These are phyloP conservation scores for Aurelia aurita complex sp. Pacific DNA, from an alignment of 30 jellyfish, hydroid and myxozoan genomes.

Conservation along the genomic window DNA sequence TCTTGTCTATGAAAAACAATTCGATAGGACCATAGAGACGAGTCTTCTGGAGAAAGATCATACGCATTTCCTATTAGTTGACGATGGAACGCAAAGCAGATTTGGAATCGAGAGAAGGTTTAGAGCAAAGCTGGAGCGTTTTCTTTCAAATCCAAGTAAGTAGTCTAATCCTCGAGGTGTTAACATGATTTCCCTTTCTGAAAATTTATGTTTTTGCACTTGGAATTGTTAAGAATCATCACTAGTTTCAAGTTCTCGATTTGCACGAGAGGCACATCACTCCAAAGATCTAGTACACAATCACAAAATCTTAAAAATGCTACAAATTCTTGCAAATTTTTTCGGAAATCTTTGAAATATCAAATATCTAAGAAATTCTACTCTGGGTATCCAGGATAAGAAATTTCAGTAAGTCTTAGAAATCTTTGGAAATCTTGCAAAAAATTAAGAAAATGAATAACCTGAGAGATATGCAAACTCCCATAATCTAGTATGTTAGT, in stretches of 20 bases:
- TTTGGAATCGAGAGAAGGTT: slow-evolving; percentile 40
- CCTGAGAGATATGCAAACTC: too few relatives aligned
- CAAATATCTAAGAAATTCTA: too few relatives aligned
- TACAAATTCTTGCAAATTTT: too few relatives aligned
- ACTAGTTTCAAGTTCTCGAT: too few relatives aligned
- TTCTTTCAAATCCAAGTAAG: slow-evolving; percentile 31
- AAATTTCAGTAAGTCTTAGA: too few relatives aligned
- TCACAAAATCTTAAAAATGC: too few relatives aligned
- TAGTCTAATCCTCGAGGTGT: not conserved
- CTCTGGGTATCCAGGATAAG: too few relatives aligned
- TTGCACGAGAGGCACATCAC: not conserved
- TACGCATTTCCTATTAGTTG: slow-evolving; percentile 51
- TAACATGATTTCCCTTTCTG: not conserved
- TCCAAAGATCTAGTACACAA: not conserved
- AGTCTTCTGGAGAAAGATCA: slow-evolving; percentile 16
- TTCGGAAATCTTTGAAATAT: too few relatives aligned
- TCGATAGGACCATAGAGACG: not conserved
- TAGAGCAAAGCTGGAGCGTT: slow-evolving; percentile 26
- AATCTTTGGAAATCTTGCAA: too few relatives aligned
- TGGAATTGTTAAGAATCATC: too few relatives aligned
- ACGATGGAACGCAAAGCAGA: slow-evolving; percentile 23
- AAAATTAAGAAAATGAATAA: too few relatives aligned
- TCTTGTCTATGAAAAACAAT: not conserved
- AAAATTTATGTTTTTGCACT: not conserved
- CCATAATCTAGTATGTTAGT: too few relatives aligned